Evolutionary conservation across 2,888 invertebrate genomes (phyloP).

Genomic region (Smittia aterrima): DNA sequence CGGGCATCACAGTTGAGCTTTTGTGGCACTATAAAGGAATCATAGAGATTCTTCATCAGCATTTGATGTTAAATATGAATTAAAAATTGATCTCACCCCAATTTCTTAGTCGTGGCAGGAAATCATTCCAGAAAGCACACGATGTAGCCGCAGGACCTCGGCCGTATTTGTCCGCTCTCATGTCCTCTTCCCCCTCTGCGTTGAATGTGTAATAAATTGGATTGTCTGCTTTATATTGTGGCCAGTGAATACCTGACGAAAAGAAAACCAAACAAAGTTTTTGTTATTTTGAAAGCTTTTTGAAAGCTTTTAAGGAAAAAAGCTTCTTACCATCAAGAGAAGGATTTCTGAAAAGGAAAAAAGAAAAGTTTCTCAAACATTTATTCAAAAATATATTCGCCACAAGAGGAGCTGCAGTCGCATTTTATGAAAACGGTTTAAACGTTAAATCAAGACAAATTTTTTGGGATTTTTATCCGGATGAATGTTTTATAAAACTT

Average conservation of each 20-base stretch:
- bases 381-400: no score
- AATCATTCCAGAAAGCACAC: constrained; percentile 96
- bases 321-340: constrained; percentile 51
- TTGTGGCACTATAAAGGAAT: constrained; percentile 1
- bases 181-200: constrained; percentile 69
- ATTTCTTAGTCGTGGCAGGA: constrained; percentile 83
- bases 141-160: constrained; percentile 78
- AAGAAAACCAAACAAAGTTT: constrained; percentile 54
- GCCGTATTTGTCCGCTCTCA: constrained; percentile 59
- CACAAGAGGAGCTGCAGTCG: no score
- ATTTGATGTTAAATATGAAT: neutral
- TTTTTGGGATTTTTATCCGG: no score
- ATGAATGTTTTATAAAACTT: no score
- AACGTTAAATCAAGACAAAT: no score
- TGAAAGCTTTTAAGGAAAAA: neutral
- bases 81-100: constrained; percentile 50
- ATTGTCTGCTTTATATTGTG: constrained; percentile 77
- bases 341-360: constrained; percentile 43
- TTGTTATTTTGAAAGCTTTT: constrained; percentile 45
- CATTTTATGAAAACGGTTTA: no score
- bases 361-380: neutral
- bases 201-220: constrained; percentile 90
- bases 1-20: neutral
- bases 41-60: neutral
- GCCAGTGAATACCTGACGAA: constrained; percentile 64